Evolutionary conservation across 2,888 invertebrate genomes (phyloP), one percentile per base, ranked within the genome.

Genomic region (Lymantria dispar): DNA sequence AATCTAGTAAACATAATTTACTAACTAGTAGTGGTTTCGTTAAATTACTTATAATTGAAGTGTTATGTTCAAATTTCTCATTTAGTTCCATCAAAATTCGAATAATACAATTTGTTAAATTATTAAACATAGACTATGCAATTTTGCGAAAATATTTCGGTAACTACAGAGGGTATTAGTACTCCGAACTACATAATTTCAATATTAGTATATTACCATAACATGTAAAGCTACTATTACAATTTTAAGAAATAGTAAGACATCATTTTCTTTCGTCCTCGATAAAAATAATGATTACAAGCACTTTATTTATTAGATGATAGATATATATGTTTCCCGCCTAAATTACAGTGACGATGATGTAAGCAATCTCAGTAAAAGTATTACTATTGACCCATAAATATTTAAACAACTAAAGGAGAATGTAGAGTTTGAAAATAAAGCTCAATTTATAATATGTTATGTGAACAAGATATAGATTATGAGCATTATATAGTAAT

Each of bases 381-480:
- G 70, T 80, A 73, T 78, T 75, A 76, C 80, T 83, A 87, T 83
- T 85, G 87, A 87, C 85, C 85, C 78, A 80, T 76, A 78, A 77
- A 78, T 78, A 73, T 70, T 67, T 54, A 74, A 73, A 72, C 58
- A 72, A 70, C 70, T 64, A 64, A 55, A 60, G 60, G 57, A 56
- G 48, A 54, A 50, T 47, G 45, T 43, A 45, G 37, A 44, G 49
- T 50, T 53, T 51, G 31, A 52, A 54, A 45, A 48, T 29, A 46
- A 42, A 12, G 12, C 38, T 8, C 13, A 38, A 38, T 12, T 11
- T 38, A 13, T 38, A 22, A 5, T 22, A 8, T 37, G 48, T 41
- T 43, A 40, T 50, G 31, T 49, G 47, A 52, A 52, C 50, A 45
- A 37, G 44, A 45, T 14, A 22, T 41, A 31, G 55, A 59, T 48